Conservation (phyloP, 1,140 invertebrate genomes). For the Gyrodactylus bullatarudis region DNA sequence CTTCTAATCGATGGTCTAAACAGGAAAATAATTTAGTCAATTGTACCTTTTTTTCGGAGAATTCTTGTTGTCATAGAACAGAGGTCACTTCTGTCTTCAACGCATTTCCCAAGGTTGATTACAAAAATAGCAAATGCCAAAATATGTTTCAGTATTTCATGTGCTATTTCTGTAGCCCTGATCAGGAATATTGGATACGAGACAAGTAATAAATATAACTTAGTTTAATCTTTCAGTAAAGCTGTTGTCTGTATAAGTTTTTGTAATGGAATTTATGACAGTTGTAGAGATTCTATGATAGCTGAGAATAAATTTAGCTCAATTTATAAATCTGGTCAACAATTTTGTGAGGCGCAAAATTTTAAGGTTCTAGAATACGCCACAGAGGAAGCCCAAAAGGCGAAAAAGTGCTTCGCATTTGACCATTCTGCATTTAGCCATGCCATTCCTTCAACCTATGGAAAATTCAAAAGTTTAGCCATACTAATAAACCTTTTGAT, state of each 20-base stretch:
- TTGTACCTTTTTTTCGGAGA: slow-evolving; percentile 18
- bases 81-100: slow-evolving; percentile 22
- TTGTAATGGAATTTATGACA: slow-evolving; percentile 14
- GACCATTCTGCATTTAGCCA: not conserved
- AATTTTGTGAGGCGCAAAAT: slow-evolving; percentile 1
- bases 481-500: too few species aligned
- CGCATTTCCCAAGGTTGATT: slow-evolving; percentile 16
- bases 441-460: too few species aligned
- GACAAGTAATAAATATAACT: slow-evolving; percentile 5
- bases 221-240: slow-evolving; percentile 12
- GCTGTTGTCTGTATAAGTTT: slow-evolving; percentile 16
- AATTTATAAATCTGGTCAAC: not conserved
- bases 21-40: slow-evolving; percentile 16
- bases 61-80: slow-evolving; percentile 19
- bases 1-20: slow-evolving; percentile 12
- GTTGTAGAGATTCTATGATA: slow-evolving; percentile 15
- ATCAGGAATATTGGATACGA: slow-evolving; percentile 18
- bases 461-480: too few species aligned
- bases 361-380: not conserved
- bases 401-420: not conserved
- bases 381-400: not conserved
- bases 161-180: slow-evolving; percentile 21
- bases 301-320: slow-evolving; percentile 15
- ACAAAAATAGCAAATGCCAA: slow-evolving; percentile 13
- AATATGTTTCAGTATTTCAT: slow-evolving; percentile 20